These are phyloP conservation scores for Camponotus vicinus DNA, from an alignment of 1,140 invertebrate species.

Conservation along the genomic window DNA sequence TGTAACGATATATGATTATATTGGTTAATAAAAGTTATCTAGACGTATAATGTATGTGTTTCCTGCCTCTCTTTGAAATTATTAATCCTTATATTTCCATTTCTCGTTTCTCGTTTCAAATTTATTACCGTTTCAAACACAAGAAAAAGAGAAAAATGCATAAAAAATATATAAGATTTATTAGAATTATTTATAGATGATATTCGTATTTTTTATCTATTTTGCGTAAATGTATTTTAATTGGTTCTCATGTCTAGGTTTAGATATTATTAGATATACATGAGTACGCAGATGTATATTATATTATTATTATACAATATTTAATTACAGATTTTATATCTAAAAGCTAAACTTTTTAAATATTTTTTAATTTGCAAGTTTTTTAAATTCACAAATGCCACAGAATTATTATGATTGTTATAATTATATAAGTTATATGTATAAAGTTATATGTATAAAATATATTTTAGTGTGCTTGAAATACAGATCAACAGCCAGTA, in stretches of 20 bases:
- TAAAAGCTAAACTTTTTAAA: background rate
- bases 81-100: background rate
- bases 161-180: background rate
- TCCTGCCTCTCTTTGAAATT: background rate
- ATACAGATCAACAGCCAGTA: conserved; percentile 32
- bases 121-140: background rate
- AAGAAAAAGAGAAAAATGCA: background rate
- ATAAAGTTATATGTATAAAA: no score
- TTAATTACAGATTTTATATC: background rate
- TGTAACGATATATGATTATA: conserved; percentile 85
- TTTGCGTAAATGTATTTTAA: background rate
- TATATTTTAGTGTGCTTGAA: background rate
- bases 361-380: background rate
- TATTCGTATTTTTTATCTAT: background rate
- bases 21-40: conserved; percentile 87
- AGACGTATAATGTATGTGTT: conserved; percentile 79
- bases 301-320: background rate
- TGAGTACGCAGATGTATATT: no score
- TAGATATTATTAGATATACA: conserved; percentile 2
- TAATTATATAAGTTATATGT: background rate
- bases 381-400: background rate
- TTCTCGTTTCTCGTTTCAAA: no score
- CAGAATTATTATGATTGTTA: background rate
- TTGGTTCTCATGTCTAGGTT: background rate
- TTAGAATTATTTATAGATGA: background rate